phyloP scores from a whole-genome alignment of 2,888 invertebrate genomes.

The Phyto melanocephala region DNA sequence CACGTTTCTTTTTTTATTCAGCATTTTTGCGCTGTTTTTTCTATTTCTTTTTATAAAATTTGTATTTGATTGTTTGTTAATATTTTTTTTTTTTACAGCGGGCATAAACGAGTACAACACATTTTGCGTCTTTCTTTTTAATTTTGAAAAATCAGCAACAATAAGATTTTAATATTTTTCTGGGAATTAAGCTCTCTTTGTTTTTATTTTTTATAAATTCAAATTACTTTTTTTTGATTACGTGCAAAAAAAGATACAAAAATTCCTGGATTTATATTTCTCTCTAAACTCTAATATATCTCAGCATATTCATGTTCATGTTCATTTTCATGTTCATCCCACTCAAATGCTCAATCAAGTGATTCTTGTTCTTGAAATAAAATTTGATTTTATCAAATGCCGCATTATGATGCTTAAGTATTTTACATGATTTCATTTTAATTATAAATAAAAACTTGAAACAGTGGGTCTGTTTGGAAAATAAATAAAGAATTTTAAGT shows the following conservation, averaged over 20 bases:
- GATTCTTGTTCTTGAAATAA: neutral
- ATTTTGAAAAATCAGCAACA: neutral
- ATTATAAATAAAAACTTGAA: no score
- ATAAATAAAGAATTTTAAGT: no score
- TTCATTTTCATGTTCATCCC: neutral
- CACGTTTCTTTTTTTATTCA: conserved; percentile 31
- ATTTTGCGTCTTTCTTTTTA: neutral
- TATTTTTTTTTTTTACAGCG: neutral
- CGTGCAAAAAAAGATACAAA: neutral
- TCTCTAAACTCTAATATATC: no score
- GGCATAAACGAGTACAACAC: neutral
- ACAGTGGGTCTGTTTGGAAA: no score
- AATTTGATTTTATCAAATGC: no score
- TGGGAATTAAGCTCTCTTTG: neutral
- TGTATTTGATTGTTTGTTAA: neutral
- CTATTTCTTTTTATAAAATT: neutral
- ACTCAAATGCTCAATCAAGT: neutral
- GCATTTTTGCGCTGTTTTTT: neutral
- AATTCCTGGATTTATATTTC: no score
- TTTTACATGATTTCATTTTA: no score
- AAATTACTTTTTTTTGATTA: neutral
- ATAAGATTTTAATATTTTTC: neutral
- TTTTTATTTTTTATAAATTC: neutral
- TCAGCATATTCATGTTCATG: no score
- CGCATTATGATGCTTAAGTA: no score